Evolutionary conservation across 2,113 vertebrate genomes (phyloP).

Genomic region (Phalacrocorax pelagicus): DNA sequence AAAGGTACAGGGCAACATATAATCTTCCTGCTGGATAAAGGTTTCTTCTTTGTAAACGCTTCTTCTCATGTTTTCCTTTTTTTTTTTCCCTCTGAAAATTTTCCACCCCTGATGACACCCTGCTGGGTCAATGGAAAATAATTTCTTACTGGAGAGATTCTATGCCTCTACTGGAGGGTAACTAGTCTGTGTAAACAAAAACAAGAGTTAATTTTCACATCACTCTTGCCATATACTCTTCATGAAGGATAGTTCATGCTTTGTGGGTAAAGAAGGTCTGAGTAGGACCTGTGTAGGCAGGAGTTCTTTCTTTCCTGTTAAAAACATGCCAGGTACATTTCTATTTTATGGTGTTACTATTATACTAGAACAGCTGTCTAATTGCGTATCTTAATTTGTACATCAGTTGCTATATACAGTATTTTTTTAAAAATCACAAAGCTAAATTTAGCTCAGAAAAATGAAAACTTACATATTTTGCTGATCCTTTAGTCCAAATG

Average conservation of each 20-base stretch:
- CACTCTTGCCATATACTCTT: background rate
- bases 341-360: background rate
- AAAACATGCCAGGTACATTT: conserved; percentile 1
- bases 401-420: background rate
- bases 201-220: background rate
- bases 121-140: background rate
- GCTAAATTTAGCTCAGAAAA: background rate
- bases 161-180: background rate
- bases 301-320: background rate
- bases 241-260: background rate
- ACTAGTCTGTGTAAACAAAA: background rate
- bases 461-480: background rate
- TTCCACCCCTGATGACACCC: background rate
- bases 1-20: background rate
- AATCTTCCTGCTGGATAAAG: background rate
- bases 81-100: background rate
- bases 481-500: background rate
- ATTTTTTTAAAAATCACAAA: background rate
- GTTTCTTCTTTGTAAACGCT: background rate
- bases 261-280: background rate
- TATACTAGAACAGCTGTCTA: background rate
- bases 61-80: background rate
- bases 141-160: background rate
- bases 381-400: background rate
- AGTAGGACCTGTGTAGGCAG: background rate